phyloP scores from a whole-genome alignment of 2,797 vertebrate genomes.

The Argyrosomus regius region DNA sequence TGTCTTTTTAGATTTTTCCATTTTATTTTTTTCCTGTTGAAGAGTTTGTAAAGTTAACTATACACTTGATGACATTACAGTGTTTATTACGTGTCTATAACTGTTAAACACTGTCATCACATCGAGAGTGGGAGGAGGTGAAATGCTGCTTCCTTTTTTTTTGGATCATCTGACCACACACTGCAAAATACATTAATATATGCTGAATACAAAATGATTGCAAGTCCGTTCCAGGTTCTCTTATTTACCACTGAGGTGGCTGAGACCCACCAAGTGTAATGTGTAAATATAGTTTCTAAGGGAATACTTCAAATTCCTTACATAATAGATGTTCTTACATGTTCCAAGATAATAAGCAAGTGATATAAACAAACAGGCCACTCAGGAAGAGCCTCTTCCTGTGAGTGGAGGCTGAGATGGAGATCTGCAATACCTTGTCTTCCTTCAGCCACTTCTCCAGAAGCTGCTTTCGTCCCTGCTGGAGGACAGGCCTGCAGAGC shows the following conservation, averaged over 20 bases:
- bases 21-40: not conserved
- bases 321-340: constrained; percentile 68
- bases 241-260: not conserved
- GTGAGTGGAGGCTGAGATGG: constrained; percentile 35
- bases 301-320: constrained; percentile 43
- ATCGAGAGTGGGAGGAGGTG: too few relatives aligned
- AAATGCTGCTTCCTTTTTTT: too few relatives aligned
- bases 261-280: constrained; percentile 2
- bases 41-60: not conserved
- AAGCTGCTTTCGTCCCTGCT: constrained; percentile 98
- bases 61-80: too few relatives aligned
- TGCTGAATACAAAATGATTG: not conserved
- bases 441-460: constrained; percentile 99
- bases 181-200: not conserved
- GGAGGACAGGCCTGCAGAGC: constrained; percentile 97
- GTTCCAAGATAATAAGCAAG: constrained; percentile 45
- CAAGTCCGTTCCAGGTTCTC: not conserved
- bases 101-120: too few relatives aligned
- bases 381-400: constrained; percentile 70
- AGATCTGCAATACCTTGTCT: constrained; percentile 90
- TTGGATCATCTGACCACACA: too few relatives aligned
- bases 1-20: not conserved
- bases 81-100: too few relatives aligned
- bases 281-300: not conserved
- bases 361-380: constrained; percentile 61